phyloP scores from a whole-genome alignment of 2,888 invertebrate genomes.

The Hyppa rectilinea region DNA sequence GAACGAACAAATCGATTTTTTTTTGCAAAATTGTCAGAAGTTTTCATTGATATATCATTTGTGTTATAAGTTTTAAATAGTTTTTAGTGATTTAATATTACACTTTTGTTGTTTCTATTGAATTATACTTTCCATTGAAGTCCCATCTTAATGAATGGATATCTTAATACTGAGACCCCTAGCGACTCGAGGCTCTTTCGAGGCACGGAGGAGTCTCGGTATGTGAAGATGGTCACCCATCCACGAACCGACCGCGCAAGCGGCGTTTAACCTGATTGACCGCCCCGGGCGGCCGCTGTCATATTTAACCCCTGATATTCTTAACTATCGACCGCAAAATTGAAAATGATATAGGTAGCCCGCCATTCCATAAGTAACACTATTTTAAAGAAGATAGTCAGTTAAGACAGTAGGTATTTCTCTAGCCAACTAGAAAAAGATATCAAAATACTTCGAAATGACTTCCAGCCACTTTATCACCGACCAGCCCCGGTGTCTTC shows the following conservation, averaged over 20 bases:
- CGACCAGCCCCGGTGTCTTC: conserved; percentile 25
- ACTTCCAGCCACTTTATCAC: conserved; percentile 25
- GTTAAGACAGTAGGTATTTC: neutral
- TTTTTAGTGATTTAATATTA: neutral
- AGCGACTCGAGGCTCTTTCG: too few relatives aligned
- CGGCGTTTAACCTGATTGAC: too few relatives aligned
- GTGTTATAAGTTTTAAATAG: neutral
- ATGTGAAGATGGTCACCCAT: too few relatives aligned
- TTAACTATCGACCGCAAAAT: neutral
- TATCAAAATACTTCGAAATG: conserved; percentile 25
- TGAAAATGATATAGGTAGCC: neutral
- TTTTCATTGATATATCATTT: neutral
- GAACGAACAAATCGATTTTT: neutral
- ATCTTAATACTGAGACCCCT: too few relatives aligned
- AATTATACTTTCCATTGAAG: neutral
- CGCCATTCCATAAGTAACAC: neutral
- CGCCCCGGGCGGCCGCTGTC: too few relatives aligned
- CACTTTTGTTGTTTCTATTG: neutral
- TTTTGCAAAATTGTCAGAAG: neutral
- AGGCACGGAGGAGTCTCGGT: too few relatives aligned
- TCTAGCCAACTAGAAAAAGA: conserved; percentile 3
- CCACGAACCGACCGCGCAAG: too few relatives aligned
- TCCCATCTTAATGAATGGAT: neutral
- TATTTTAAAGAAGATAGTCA: neutral
- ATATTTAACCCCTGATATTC: too few relatives aligned